These are phyloP conservation scores for Baryphthengus martii DNA, from an alignment of 2,113 vertebrate genomes.

Conservation along the genomic window DNA sequence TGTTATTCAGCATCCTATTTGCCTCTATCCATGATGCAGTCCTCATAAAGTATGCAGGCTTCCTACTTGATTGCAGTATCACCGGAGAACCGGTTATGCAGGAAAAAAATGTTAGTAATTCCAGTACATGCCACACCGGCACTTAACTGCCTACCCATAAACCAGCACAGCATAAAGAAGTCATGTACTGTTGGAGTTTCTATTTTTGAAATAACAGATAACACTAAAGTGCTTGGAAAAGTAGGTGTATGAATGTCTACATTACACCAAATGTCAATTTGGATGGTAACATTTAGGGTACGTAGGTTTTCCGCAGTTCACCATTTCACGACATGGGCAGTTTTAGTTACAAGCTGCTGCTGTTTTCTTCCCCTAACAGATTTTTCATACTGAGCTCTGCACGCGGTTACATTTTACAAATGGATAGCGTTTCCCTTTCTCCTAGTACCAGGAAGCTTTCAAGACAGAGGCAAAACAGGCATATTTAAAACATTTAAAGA, in stretches of 20 bases:
- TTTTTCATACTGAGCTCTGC: neutral
- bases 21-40: neutral
- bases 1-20: neutral
- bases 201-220: constrained; percentile 3
- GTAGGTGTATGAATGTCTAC: neutral
- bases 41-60: neutral
- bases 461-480: neutral
- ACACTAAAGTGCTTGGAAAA: neutral
- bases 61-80: neutral
- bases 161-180: neutral
- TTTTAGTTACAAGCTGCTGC: neutral
- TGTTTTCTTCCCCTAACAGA: neutral
- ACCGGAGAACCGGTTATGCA: neutral
- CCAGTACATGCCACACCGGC: neutral
- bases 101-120: neutral
- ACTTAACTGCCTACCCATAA: neutral
- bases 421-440: neutral
- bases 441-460: neutral
- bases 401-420: neutral
- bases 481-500: neutral
- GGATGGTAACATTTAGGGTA: neutral
- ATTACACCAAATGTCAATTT: neutral
- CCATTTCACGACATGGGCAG: neutral
- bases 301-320: neutral
- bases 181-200: neutral